These are phyloP conservation scores for Enhydra lutris DNA, from an alignment of 2,113 vertebrate genomes.

Conservation along the genomic window DNA sequence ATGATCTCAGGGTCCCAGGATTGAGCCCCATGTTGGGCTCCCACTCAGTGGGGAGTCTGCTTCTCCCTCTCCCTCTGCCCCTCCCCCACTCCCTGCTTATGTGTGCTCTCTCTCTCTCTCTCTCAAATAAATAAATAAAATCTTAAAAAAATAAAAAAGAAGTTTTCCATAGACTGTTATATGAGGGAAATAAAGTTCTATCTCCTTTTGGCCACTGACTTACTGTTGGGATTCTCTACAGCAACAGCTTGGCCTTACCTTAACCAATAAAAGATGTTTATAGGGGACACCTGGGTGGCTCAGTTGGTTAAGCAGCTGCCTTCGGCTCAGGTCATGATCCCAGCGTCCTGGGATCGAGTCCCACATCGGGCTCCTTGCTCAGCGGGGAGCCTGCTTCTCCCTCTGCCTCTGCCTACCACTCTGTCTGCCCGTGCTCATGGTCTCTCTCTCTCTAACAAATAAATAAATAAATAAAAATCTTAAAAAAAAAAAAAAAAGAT, in stretches of 20 bases:
- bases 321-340: too few relatives aligned
- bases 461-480: too few relatives aligned
- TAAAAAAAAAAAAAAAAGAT: too few relatives aligned
- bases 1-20: not conserved
- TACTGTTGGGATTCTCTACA: not conserved
- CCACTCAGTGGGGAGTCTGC: not conserved
- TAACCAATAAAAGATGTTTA: slow-evolving; percentile 26
- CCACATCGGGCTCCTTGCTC: too few relatives aligned
- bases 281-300: too few relatives aligned
- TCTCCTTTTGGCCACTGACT: not conserved
- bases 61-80: not conserved
- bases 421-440: too few relatives aligned
- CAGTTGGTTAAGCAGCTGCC: too few relatives aligned
- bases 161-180: not conserved
- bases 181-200: not conserved
- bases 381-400: too few relatives aligned
- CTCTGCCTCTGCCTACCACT: too few relatives aligned
- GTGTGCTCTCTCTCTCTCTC: not conserved
- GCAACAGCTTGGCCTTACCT: not conserved
- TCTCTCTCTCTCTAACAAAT: too few relatives aligned
- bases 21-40: not conserved
- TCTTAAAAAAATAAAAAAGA: not conserved
- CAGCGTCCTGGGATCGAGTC: too few relatives aligned
- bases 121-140: not conserved
- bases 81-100: not conserved